These are phyloP conservation scores for Aphodius sticticus DNA, from an alignment of 2,888 invertebrate genomes.

Conservation along the genomic window DNA sequence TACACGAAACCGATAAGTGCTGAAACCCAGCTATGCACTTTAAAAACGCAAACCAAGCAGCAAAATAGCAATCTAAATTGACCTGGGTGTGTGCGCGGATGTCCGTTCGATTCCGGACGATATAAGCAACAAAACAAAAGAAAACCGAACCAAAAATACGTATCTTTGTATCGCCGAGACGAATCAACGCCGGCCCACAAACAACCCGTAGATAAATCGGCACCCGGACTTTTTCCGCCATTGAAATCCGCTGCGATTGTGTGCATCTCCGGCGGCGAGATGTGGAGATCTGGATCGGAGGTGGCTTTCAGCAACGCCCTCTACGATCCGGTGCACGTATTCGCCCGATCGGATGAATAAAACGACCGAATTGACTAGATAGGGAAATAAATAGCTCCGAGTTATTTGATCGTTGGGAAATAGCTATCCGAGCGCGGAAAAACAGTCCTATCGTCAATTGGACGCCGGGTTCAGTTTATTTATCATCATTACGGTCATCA, in stretches of 20 bases:
- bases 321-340: neutral
- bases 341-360: slow-evolving; percentile 10
- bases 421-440: no score
- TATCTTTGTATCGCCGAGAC: neutral
- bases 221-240: neutral
- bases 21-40: no score
- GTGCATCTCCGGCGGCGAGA: neutral
- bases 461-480: no score
- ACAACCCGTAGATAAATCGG: neutral
- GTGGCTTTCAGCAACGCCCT: no score
- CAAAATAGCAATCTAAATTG: no score
- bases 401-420: slow-evolving; percentile 14
- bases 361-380: slow-evolving; percentile 24
- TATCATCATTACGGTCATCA: no score
- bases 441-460: no score
- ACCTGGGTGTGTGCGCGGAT: no score
- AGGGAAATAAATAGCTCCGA: slow-evolving; percentile 24
- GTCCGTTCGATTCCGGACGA: neutral
- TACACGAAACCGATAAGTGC: no score
- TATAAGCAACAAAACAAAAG: neutral
- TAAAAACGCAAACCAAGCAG: no score
- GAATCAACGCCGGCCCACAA: neutral
- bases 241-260: neutral
- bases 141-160: neutral
- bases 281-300: neutral